Conservation (phyloP, 1,140 invertebrate genomes). For the Microvelia longipes region DNA sequence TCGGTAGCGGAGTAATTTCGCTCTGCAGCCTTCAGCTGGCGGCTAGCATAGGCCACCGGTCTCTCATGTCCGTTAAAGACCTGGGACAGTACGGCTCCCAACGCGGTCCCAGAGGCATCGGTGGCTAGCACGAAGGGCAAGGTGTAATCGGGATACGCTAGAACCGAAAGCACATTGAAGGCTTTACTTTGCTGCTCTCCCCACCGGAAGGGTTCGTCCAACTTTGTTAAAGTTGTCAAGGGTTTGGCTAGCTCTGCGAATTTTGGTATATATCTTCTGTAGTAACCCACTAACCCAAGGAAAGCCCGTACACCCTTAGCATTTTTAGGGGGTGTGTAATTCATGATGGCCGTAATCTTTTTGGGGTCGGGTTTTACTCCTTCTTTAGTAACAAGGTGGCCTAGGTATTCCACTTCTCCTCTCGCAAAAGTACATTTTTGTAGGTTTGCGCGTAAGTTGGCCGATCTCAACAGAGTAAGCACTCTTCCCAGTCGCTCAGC, state of each 20-base stretch:
- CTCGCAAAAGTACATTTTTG: conserved; percentile 25
- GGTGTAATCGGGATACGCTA: conserved; percentile 27
- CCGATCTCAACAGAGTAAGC: background rate
- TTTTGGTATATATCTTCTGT: conserved; percentile 27
- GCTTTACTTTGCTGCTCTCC: background rate
- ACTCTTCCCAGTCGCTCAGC: conserved; percentile 8
- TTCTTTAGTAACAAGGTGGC: conserved; percentile 26
- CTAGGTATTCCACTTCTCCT: conserved; percentile 26
- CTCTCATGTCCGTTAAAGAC: conserved; percentile 16
- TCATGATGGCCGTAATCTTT: conserved; percentile 26
- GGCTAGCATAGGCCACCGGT: conserved; percentile 29
- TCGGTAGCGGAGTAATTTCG: conserved; percentile 30
- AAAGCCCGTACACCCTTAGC: conserved; percentile 26
- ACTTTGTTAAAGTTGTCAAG: conserved; percentile 21
- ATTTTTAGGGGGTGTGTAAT: conserved; percentile 25
- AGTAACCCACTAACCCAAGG: conserved; percentile 27
- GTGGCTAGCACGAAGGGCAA: conserved; percentile 25
- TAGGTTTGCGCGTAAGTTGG: conserved; percentile 15
- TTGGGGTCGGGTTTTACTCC: conserved; percentile 26
- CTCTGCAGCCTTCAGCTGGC: conserved; percentile 30
- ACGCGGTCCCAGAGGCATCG: conserved; percentile 23
- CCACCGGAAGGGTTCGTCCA: conserved; percentile 7
- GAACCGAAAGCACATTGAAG: conserved; percentile 26
- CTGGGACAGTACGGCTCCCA: conserved; percentile 27
- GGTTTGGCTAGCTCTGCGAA: conserved; percentile 24